These are phyloP conservation scores for Proales similis DNA, from an alignment of 1,140 invertebrate genomes.

Conservation along the genomic window DNA sequence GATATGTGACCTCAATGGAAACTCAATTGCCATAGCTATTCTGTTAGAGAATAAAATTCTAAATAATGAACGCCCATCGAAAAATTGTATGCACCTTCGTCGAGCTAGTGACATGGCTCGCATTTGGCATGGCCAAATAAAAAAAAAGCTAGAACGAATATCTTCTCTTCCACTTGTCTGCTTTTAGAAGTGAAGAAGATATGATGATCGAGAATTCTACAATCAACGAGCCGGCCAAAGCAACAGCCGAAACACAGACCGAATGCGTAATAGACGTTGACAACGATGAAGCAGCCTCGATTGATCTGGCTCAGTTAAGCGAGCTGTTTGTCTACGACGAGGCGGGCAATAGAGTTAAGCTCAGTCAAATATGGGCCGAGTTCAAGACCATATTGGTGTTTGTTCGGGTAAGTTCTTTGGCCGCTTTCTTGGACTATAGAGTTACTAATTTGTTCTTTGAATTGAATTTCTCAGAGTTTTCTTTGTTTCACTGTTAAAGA, in stretches of 20 bases:
- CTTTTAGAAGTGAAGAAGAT: background rate
- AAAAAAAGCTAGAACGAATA: no score
- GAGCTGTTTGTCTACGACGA: slow-evolving; percentile 32
- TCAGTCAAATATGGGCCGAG: slow-evolving; percentile 24
- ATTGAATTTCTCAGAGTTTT: slow-evolving; percentile 17
- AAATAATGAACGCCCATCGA: no score
- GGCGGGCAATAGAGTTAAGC: background rate
- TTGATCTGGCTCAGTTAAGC: background rate
- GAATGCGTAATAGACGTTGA: slow-evolving; percentile 26
- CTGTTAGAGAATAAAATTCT: no score
- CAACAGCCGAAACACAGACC: background rate
- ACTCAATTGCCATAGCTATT: no score
- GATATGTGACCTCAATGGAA: no score
- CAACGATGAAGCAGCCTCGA: background rate
- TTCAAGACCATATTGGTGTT: slow-evolving; percentile 34
- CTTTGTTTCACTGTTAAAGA: slow-evolving; percentile 31
- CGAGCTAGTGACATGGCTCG: no score
- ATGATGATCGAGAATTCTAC: slow-evolving; percentile 26
- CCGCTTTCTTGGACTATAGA: background rate
- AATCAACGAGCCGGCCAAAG: slow-evolving; percentile 33
- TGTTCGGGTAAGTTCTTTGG: slow-evolving; percentile 10
- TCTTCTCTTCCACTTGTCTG: background rate
- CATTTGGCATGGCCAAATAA: no score
- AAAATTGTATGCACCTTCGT: no score
- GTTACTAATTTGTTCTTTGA: slow-evolving; percentile 3